Percentiles rank a stretch among this genome's conserved stretches.
Conservation (phyloP, 1,140 invertebrate genomes). For the Anastrepha obliqua region DNA sequence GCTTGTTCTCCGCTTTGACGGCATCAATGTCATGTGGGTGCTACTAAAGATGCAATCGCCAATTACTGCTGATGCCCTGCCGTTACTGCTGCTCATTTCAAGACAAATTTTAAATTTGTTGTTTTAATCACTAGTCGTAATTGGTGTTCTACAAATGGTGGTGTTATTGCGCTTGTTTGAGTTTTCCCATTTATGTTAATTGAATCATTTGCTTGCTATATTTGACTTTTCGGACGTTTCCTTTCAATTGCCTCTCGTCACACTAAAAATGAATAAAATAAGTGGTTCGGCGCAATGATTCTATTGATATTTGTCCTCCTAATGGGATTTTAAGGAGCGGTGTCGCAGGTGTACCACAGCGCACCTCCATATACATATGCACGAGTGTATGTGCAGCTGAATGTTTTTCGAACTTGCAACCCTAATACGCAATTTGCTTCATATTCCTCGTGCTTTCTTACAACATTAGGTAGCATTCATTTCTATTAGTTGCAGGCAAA, state of each 20-base stretch:
- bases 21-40: neutral
- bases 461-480: no score
- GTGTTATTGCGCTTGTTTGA: neutral
- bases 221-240: neutral
- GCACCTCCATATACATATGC: neutral
- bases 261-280: no score
- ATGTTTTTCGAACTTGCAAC: neutral
- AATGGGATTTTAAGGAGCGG: neutral
- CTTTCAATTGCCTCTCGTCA: neutral
- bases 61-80: constrained; percentile 4
- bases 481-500: no score
- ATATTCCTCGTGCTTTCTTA: neutral
- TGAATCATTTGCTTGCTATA: neutral
- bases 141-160: neutral
- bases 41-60: constrained; percentile 20
- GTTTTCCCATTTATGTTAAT: neutral
- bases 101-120: neutral
- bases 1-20: neutral
- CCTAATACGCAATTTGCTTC: neutral
- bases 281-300: neutral
- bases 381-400: neutral
- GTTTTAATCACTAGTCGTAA: constrained; percentile 11
- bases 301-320: neutral
- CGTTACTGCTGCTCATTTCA: constrained; percentile 35
- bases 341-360: neutral